Evolutionary conservation across 2,797 vertebrate genomes (phyloP), one percentile per base, ranked within the genome.

Genomic region (Xiphorhynchus erythropygius): DNA sequence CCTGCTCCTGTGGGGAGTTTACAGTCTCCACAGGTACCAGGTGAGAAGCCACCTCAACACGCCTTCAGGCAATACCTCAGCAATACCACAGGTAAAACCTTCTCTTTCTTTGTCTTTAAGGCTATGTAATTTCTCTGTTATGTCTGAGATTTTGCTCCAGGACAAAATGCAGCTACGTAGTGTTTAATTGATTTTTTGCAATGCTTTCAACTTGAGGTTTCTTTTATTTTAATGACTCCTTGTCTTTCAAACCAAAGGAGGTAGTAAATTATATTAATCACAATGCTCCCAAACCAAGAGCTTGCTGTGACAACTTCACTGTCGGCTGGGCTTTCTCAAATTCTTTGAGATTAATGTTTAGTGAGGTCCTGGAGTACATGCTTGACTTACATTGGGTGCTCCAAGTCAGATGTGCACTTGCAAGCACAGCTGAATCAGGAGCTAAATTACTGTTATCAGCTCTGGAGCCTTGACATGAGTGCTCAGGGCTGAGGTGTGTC

Each of bases 131-230:
- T 95, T 82, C 74, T 90, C 86, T 92, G 67, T 64, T 86, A 50
- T 21, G 39, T 64, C 89, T 89, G 81, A 92, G 89, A 95, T 95
- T 89, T 97, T 49, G 88, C 94, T 95, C 18, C 44, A 11, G 92
- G 94, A 87, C 77, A 93, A 79, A 95, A 90, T 67, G 84, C 52
- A 92, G 33, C 60, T 92, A 79, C 74, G 47, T 49, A 60, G 39
- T 67, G 32, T 80, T 96, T 89, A 87, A 91, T 56, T 79, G 55
- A 84, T 78, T 88, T 84, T 85, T 56, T 83, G 6, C 77, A 60
- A 84, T 5, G 71, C 78, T 96, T 96, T 92, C 75, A 83, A 74
- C 80, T 84, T 52, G 77, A 71, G 71, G 44, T 92, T 94, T 89
- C 77, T 93, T 92, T 90, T 63, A 63, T 90, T 95, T 89, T 77